Conservation (phyloP, 2,888 invertebrate species). For the Eupeodes latifasciatus region DNA sequence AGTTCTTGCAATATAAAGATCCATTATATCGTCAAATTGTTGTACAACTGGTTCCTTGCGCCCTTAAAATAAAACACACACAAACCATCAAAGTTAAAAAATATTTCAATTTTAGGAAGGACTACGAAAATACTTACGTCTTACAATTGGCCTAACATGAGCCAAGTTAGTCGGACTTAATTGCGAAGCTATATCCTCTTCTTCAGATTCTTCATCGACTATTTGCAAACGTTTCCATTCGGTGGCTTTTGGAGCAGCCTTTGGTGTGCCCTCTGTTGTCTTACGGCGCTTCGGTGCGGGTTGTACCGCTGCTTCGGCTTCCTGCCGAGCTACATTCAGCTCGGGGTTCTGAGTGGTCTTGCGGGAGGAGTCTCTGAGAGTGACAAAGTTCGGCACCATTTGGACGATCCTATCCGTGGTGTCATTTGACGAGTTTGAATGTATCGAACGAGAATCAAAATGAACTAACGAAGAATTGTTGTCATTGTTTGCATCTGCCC, state of each 20-base stretch:
- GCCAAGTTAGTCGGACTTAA: slow-evolving; percentile 28
- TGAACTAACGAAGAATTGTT: background rate
- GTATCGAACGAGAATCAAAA: slow-evolving; percentile 14
- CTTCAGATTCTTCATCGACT: background rate
- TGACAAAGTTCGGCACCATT: background rate
- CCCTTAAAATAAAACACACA: background rate
- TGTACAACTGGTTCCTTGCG: slow-evolving; percentile 11
- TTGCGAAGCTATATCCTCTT: background rate
- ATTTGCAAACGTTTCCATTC: background rate
- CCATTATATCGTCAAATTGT: slow-evolving; percentile 10
- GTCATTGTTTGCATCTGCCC: background rate
- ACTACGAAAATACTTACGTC: background rate
- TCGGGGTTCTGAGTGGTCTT: background rate
- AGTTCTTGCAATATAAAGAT: slow-evolving; percentile 5
- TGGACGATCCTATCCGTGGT: slow-evolving; percentile 18
- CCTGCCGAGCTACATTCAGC: background rate
- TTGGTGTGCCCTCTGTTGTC: background rate
- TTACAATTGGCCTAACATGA: slow-evolving; percentile 20
- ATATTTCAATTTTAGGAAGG: background rate
- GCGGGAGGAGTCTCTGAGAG: background rate
- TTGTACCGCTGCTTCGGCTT: slow-evolving; percentile 14
- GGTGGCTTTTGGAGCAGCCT: background rate
- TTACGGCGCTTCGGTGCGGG: background rate
- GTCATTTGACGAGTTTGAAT: background rate
- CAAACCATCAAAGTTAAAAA: background rate